Evolutionary conservation across 2,797 vertebrate species (phyloP).

Genomic region (Oceanodroma leucorhoa): DNA sequence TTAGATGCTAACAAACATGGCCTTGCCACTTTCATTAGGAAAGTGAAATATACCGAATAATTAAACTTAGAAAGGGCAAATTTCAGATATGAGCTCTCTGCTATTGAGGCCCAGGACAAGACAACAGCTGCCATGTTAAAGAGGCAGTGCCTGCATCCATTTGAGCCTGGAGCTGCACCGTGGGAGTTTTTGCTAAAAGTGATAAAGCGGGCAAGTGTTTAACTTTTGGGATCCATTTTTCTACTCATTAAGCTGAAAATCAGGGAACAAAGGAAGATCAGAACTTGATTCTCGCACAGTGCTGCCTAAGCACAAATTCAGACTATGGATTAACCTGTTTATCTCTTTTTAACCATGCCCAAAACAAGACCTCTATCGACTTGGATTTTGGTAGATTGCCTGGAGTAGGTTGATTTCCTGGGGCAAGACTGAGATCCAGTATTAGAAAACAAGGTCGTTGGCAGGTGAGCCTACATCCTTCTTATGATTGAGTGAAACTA

Average conservation of each 20-base stretch:
- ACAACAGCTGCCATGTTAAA: not conserved
- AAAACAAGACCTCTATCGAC: not conserved
- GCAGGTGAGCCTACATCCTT: not conserved
- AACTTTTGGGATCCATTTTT: not conserved
- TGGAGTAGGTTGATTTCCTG: not conserved
- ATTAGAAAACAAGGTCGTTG: not conserved
- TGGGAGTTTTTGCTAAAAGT: not conserved
- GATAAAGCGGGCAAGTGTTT: not conserved
- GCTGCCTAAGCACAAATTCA: not conserved
- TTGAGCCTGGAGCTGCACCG: not conserved
- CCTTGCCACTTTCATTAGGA: not conserved
- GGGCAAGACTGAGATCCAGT: not conserved
- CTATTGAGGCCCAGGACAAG: not conserved
- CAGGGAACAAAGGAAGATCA: not conserved
- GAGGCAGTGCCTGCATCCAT: accelerated
- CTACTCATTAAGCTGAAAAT: not conserved
- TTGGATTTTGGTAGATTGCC: not conserved
- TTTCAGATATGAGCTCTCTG: not conserved
- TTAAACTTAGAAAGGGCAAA: not conserved
- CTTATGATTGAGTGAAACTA: not conserved
- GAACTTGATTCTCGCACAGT: not conserved
- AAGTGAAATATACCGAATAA: not conserved
- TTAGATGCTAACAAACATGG: not conserved
- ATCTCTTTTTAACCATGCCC: not conserved
- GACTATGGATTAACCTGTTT: not conserved